A percentile compares a stretch with the other conserved stretches of the same genome.
Evolutionary conservation across 2,797 vertebrate species (phyloP).

Genomic region (Galaxias olidus): DNA sequence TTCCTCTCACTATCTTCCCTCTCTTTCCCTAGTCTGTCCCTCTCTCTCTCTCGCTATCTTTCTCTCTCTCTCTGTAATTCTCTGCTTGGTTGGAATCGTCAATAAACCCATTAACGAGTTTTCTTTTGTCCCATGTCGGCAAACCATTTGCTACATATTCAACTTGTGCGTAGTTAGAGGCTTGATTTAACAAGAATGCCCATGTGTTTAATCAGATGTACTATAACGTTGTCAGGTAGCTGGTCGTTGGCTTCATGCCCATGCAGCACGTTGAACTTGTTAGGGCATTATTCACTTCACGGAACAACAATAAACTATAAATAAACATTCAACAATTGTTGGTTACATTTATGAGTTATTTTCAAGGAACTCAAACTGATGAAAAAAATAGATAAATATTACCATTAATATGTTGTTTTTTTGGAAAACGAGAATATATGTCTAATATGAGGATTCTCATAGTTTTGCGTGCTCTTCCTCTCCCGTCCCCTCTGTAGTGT

Average conservation of each 20-base stretch:
- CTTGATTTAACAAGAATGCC: too few species aligned
- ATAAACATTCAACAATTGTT: too few species aligned
- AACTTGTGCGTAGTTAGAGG: too few species aligned
- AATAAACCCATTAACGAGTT: slow-evolving; percentile 17
- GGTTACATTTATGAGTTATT: too few species aligned
- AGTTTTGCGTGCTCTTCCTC: neutral
- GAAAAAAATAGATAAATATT: too few species aligned
- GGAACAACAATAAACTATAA: too few species aligned
- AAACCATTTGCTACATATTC: neutral
- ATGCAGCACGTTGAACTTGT: too few species aligned
- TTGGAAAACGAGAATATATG: neutral
- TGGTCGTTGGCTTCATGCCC: too few species aligned
- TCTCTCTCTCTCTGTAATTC: neutral
- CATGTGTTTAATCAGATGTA: too few species aligned
- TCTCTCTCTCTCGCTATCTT: neutral
- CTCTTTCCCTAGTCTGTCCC: neutral
- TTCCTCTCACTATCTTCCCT: neutral
- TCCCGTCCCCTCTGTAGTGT: slow-evolving; percentile 66
- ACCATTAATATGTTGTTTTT: neutral
- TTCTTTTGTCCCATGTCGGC: neutral
- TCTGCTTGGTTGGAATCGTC: slow-evolving; percentile 1
- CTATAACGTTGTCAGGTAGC: too few species aligned
- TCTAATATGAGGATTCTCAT: neutral
- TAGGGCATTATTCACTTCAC: too few species aligned
- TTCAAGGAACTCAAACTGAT: too few species aligned